Conservation (phyloP, 2,888 invertebrate species). For the Dasypogon diadema region DNA sequence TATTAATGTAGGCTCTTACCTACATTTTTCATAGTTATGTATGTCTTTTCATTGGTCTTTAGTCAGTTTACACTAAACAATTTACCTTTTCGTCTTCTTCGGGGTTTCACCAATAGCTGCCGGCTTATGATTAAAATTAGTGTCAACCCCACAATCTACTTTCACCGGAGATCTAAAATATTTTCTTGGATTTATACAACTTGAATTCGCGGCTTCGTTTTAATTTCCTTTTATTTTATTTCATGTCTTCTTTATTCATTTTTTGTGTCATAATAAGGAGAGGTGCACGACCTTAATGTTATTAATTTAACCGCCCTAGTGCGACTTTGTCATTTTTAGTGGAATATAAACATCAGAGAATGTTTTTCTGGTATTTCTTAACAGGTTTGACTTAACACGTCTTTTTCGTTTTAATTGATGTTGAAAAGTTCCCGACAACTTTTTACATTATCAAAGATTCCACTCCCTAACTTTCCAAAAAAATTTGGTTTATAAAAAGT, state of each 20-base stretch:
- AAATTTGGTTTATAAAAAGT: no score
- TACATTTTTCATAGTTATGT: conserved; percentile 3
- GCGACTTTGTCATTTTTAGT: conserved; percentile 16
- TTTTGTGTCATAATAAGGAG: neutral
- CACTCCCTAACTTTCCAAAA: no score
- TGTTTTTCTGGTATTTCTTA: conserved; percentile 9
- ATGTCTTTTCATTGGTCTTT: neutral
- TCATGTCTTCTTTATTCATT: neutral
- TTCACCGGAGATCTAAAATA: conserved; percentile 14
- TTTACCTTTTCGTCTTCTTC: conserved; percentile 17
- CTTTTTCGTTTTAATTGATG: neutral
- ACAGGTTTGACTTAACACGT: neutral
- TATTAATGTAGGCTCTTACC: neutral
- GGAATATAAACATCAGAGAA: neutral
- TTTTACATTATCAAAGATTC: no score
- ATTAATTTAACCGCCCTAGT: conserved; percentile 14
- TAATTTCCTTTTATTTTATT: neutral
- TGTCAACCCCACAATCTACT: conserved; percentile 28
- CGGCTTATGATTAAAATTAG: conserved; percentile 9
- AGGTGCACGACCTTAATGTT: conserved; percentile 21
- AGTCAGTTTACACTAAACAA: neutral
- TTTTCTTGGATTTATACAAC: conserved; percentile 3
- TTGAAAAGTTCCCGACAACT: neutral
- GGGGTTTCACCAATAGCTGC: neutral
- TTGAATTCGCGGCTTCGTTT: conserved; percentile 3